Evolutionary conservation across 2,113 vertebrate species (phyloP).

Genomic region (Cephalopterus ornatus): DNA sequence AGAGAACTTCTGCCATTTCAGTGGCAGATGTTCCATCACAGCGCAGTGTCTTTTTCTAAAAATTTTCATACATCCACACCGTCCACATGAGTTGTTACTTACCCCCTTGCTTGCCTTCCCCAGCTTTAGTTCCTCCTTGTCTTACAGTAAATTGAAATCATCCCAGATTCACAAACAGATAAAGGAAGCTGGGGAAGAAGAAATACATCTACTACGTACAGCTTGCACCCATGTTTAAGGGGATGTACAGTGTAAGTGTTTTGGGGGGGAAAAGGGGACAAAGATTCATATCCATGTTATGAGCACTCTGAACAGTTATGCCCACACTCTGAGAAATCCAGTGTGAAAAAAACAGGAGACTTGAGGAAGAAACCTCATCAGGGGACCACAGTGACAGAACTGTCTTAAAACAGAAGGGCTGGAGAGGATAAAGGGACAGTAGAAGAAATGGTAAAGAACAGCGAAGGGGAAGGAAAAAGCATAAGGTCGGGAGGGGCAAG

Average conservation of each 20-base stretch:
- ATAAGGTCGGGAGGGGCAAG: conserved; percentile 64
- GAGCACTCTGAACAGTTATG: background rate
- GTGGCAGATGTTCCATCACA: background rate
- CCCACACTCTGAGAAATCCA: background rate
- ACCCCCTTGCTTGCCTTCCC: background rate
- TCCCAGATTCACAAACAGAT: background rate
- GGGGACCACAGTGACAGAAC: conserved; percentile 59
- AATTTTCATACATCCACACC: background rate
- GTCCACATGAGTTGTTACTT: background rate
- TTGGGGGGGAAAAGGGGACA: background rate
- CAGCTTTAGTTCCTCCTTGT: background rate
- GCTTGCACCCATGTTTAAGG: background rate
- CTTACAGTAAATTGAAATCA: background rate
- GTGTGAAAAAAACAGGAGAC: background rate
- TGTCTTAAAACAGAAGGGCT: conserved; percentile 63
- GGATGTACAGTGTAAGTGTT: background rate
- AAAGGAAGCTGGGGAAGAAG: background rate
- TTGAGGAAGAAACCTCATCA: conserved; percentile 50
- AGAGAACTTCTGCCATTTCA: background rate
- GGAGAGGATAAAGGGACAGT: conserved; percentile 53
- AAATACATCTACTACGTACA: background rate
- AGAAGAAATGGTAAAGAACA: conserved; percentile 61
- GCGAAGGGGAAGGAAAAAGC: conserved; percentile 54
- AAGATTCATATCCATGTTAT: background rate
- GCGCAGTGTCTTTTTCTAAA: background rate